Conservation (phyloP, 2,888 invertebrate species). For the Ophioninae sp. region DNA sequence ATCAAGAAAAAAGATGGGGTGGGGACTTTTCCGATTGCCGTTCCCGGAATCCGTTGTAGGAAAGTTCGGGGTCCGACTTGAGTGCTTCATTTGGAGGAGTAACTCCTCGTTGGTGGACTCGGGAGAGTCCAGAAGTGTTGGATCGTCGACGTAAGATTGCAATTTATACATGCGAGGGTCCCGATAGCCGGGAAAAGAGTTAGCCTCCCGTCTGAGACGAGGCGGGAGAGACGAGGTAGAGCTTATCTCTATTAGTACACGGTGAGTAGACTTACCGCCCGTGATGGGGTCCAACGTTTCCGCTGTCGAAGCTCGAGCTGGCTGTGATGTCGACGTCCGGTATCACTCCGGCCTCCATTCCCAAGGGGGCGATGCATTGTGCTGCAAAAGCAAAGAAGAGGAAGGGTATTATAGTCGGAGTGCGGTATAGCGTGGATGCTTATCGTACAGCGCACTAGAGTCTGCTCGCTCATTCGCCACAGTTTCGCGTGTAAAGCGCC, state of each 20-base stretch:
- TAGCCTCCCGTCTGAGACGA: slow-evolving; percentile 11
- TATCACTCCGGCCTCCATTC: slow-evolving; percentile 92
- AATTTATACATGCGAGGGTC: slow-evolving; percentile 17
- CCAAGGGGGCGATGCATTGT: slow-evolving; percentile 90
- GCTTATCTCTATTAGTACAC: slow-evolving; percentile 48
- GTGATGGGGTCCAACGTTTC: slow-evolving; percentile 92
- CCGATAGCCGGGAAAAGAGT: slow-evolving; percentile 33
- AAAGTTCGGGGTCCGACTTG: slow-evolving; percentile 39
- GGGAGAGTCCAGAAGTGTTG: slow-evolving; percentile 31
- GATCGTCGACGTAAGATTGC: slow-evolving; percentile 30
- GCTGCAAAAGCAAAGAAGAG: slow-evolving; percentile 83
- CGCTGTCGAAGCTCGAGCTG: slow-evolving; percentile 92
- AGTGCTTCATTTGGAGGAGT: slow-evolving; percentile 39
- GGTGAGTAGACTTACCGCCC: slow-evolving; percentile 85
- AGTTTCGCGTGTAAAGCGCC: slow-evolving; percentile 28
- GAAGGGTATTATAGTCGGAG: slow-evolving; percentile 40
- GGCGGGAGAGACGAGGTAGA: slow-evolving; percentile 7
- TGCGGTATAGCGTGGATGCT: slow-evolving; percentile 23
- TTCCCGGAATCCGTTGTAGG: slow-evolving; percentile 26
- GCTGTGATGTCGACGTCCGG: slow-evolving; percentile 91
- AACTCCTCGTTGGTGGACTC: slow-evolving; percentile 17
- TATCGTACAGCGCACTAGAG: slow-evolving; percentile 24
- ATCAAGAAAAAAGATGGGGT: slow-evolving; percentile 8
- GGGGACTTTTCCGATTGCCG: slow-evolving; percentile 32
- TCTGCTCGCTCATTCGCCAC: not conserved